Percentiles rank a stretch among this genome's conserved stretches.
These are phyloP conservation scores for Strix uralensis DNA, from an alignment of 2,113 vertebrate species.

Conservation along the genomic window DNA sequence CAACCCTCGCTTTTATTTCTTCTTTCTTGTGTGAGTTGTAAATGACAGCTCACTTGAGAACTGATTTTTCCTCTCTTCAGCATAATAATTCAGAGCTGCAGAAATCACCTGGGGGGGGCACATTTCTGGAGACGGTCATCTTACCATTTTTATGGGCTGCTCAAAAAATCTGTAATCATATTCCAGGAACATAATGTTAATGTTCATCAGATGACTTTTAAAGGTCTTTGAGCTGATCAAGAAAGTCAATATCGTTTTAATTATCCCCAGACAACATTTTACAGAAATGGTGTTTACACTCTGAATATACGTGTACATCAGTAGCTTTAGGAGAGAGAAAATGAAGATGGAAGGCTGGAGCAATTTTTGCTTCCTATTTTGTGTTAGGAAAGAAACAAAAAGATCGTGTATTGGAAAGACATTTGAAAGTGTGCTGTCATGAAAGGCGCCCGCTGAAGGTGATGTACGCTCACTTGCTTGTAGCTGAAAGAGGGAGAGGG, in stretches of 20 bases:
- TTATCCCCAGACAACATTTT: background rate
- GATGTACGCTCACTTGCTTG: background rate
- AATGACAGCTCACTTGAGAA: background rate
- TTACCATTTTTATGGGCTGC: background rate
- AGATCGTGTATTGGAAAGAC: background rate
- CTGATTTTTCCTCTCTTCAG: background rate
- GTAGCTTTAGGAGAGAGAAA: background rate
- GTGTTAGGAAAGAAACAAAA: background rate
- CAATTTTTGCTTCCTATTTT: background rate
- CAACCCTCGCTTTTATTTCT: background rate
- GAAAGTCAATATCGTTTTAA: background rate
- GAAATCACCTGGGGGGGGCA: background rate
- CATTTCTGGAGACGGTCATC: constrained; percentile 8
- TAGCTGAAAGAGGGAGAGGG: background rate
- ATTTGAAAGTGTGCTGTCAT: background rate
- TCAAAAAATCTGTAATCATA: background rate
- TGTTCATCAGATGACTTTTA: background rate
- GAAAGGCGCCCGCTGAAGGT: background rate
- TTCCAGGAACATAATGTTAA: background rate
- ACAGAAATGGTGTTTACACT: background rate
- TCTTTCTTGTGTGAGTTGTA: background rate
- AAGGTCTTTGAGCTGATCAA: background rate
- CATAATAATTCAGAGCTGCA: background rate
- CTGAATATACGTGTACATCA: too few species aligned
- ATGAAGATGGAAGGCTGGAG: background rate